Conservation (phyloP, 2,797 vertebrate genomes). For the Vireo griseus region DNA sequence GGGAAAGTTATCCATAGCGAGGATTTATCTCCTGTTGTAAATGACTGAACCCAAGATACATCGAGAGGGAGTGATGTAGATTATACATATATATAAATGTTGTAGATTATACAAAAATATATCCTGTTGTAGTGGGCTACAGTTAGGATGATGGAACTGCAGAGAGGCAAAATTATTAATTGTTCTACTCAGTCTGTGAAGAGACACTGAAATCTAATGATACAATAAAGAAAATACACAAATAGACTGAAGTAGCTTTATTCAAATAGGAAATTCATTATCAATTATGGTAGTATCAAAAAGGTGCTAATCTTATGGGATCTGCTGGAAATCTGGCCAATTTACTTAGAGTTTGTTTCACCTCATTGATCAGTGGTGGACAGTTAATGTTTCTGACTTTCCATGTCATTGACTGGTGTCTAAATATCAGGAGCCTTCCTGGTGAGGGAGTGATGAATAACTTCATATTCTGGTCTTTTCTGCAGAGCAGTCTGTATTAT, state of each 20-base stretch:
- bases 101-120: too few species aligned
- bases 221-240: neutral
- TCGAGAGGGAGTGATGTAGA: neutral
- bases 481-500: neutral
- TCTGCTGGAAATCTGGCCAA: neutral
- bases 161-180: neutral
- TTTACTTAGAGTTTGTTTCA: neutral
- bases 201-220: neutral
- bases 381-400: neutral
- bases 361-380: neutral
- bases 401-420: neutral
- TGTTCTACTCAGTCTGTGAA: neutral
- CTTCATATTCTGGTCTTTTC: neutral
- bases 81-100: too few species aligned
- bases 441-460: neutral
- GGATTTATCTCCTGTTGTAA: neutral
- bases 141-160: neutral
- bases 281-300: neutral
- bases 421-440: neutral
- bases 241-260: neutral
- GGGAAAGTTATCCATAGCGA: neutral
- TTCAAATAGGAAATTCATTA: neutral
- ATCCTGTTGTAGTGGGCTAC: neutral
- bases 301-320: neutral
- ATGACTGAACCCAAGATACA: neutral